Percentiles rank a stretch among this genome's conserved stretches.
These are phyloP conservation scores for Sebastes kiyomatsui DNA, from an alignment of 2,797 vertebrate genomes.

Conservation along the genomic window DNA sequence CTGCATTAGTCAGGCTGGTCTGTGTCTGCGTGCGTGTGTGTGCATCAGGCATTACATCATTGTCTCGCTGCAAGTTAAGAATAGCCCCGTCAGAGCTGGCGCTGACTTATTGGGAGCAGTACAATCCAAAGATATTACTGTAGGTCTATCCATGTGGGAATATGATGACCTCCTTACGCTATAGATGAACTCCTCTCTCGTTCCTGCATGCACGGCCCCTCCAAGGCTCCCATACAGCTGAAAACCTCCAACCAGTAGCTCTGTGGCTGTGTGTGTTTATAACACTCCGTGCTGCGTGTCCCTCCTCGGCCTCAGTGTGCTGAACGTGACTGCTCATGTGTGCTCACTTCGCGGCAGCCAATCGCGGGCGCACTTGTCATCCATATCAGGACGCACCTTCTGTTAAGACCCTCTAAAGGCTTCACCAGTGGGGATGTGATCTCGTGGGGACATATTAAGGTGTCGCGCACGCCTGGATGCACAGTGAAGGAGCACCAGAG, in stretches of 20 bases:
- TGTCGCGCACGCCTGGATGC: constrained; percentile 61
- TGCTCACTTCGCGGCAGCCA: constrained; percentile 38
- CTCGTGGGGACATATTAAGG: constrained; percentile 69
- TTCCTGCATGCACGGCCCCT: constrained; percentile 65
- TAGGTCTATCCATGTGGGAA: constrained; percentile 83
- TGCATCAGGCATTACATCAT: constrained; percentile 83
- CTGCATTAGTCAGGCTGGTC: constrained; percentile 82
- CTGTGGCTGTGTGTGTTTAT: constrained; percentile 42
- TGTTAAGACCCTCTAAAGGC: constrained; percentile 67
- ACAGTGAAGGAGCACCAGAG: constrained; percentile 60
- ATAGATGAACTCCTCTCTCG: constrained; percentile 78
- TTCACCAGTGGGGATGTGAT: constrained; percentile 51
- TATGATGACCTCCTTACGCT: constrained; percentile 83
- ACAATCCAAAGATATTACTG: constrained; percentile 86
- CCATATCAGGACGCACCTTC: constrained; percentile 70
- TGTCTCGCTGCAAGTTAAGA: constrained; percentile 83
- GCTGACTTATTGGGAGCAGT: constrained; percentile 85
- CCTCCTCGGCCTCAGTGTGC: constrained; percentile 39
- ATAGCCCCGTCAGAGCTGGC: constrained; percentile 81
- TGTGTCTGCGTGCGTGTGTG: constrained; percentile 76
- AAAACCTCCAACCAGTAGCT: constrained; percentile 62
- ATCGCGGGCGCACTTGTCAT: constrained; percentile 60
- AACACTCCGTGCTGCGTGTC: constrained; percentile 29
- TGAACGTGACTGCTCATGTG: constrained; percentile 58
- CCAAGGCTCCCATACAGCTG: constrained; percentile 61